These are phyloP conservation scores for Dinothrombium tinctorium DNA, from an alignment of 1,140 invertebrate genomes.

Conservation along the genomic window DNA sequence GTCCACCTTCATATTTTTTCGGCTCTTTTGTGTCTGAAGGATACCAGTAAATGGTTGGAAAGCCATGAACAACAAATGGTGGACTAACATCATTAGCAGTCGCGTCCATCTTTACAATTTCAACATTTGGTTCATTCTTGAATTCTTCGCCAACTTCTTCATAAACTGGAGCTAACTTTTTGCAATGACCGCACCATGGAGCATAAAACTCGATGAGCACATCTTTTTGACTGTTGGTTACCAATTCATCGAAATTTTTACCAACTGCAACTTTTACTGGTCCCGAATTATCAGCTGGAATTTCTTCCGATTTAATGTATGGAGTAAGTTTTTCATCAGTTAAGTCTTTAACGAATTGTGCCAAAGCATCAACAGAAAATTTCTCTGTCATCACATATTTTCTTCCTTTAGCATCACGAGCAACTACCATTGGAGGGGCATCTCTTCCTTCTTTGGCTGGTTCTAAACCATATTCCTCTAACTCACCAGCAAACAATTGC, in stretches of 20 bases:
- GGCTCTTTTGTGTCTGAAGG: conserved; percentile 63
- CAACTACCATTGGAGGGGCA: conserved; percentile 71
- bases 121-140: conserved; percentile 52
- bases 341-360: conserved; percentile 66
- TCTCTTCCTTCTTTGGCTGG: conserved; percentile 35
- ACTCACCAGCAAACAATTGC: conserved; percentile 72
- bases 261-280: conserved; percentile 75
- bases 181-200: conserved; percentile 73
- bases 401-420: conserved; percentile 48
- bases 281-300: conserved; percentile 57
- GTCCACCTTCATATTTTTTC: conserved; percentile 77
- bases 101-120: conserved; percentile 92
- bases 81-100: conserved; percentile 91
- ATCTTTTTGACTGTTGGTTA: conserved; percentile 72
- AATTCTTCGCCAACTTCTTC: conserved; percentile 51
- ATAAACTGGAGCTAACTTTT: conserved; percentile 73
- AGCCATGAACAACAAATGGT: conserved; percentile 77
- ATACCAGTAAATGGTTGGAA: conserved; percentile 90
- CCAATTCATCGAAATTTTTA: conserved; percentile 88
- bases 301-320: conserved; percentile 80
- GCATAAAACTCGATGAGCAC: conserved; percentile 51
- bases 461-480: conserved; percentile 80
- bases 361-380: conserved; percentile 67
- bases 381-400: conserved; percentile 77
- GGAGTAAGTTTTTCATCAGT: conserved; percentile 58